Base-by-base conservation (phyloP, 1,140 invertebrate genomes). In the Goniozus legneri region DNA sequence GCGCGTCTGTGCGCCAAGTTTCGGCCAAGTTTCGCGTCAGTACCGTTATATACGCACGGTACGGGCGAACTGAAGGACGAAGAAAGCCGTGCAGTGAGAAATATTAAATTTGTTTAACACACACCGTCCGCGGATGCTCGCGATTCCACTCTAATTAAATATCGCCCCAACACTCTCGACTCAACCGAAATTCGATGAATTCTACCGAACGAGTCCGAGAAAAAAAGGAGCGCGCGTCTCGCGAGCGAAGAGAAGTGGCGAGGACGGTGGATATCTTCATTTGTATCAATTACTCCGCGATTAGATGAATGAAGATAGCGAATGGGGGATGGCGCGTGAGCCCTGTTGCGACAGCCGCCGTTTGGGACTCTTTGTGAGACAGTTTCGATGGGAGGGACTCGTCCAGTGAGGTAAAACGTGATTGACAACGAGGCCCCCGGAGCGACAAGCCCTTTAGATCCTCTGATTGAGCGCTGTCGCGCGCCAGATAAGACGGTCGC, bases 201-300 rank as follows among this genome's bases (percentile, higher is more conserved):
- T n/a, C n/a, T n/a, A n/a, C n/a, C n/a, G n/a, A n/a, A n/a, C n/a
- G n/a, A n/a, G n/a, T n/a, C n/a, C 4, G 24, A 12, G n/a, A 37
- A 15, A 30, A 44, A 19, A 16, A 16, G 31, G n/a, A n/a, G n/a
- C n/a, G n/a, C n/a, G n/a, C n/a, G n/a, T n/a, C n/a, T n/a, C n/a
- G n/a, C n/a, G n/a, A n/a, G n/a, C n/a, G n/a, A n/a, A n/a, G n/a
- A n/a, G n/a, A n/a, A n/a, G 47, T 19, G 45, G 42, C 15, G 22
- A 38, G 45, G 57, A 60, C 53, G 50, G 52, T 61, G 24, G 67
- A 75, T 76, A 75, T 75, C 72, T 75, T 73, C 64, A 73, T 75
- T 58, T 67, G 72, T 74, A 76, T 75, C 73, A 76, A 76, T 76
- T 76, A 75, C 72, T 76, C 71, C 60, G 65, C 67, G 74, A 76